Percentiles rank a stretch among this genome's conserved stretches.
Evolutionary conservation across 2,113 vertebrate species (phyloP).

Genomic region (Ifrita kowaldi): DNA sequence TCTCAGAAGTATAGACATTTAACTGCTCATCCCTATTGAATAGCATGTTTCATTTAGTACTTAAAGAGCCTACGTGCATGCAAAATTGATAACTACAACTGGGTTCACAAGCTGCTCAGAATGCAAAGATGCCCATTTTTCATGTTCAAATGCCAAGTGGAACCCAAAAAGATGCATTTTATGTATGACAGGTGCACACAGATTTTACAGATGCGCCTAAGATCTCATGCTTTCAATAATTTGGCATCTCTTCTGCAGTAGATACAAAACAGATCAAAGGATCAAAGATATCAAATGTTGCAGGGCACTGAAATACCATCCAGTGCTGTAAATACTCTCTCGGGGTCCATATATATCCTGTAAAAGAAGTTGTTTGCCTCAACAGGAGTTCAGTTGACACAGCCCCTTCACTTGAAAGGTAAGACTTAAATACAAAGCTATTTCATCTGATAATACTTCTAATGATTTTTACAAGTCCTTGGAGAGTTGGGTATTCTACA

Average conservation of each 20-base stretch:
- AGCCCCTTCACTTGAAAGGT: background rate
- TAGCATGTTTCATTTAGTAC: background rate
- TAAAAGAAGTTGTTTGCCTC: background rate
- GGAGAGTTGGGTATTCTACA: background rate
- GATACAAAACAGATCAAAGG: slow-evolving; percentile 16
- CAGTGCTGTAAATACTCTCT: slow-evolving; percentile 2
- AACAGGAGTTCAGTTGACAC: background rate
- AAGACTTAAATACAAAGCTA: background rate
- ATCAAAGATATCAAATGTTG: slow-evolving; percentile 10
- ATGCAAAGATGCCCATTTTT: slow-evolving; percentile 9
- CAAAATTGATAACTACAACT: slow-evolving; percentile 24
- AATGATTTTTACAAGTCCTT: background rate
- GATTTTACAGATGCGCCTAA: slow-evolving; percentile 5
- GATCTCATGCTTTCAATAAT: slow-evolving; percentile 17
- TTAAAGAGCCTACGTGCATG: background rate
- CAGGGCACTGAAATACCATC: background rate
- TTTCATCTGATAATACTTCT: background rate
- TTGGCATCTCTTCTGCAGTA: background rate
- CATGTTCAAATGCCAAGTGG: background rate
- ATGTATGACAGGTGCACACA: background rate
- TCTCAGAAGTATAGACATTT: background rate
- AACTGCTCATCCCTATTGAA: slow-evolving; percentile 6
- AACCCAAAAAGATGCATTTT: slow-evolving; percentile 6
- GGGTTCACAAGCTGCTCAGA: background rate
- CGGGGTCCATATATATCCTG: background rate